A percentile compares a stretch with the other conserved stretches of the same genome.
These are phyloP conservation scores for Triops cancriformis DNA, from an alignment of 1,140 invertebrate species.

Conservation along the genomic window DNA sequence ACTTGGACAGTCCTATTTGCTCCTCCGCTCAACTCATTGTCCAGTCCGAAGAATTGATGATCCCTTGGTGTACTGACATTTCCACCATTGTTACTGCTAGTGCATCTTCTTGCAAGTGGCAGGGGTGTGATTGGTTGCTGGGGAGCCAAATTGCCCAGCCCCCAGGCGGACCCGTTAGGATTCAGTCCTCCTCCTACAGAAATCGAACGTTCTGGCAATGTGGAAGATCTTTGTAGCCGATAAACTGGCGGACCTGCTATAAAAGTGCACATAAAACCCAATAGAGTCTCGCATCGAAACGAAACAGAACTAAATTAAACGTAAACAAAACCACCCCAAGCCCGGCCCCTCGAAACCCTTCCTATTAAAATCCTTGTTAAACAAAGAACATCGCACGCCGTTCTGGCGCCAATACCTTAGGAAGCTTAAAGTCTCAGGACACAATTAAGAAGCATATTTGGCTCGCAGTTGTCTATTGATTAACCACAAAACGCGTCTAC, in stretches of 20 bases:
- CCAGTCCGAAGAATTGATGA: background rate
- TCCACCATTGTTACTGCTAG: background rate
- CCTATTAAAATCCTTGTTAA: too few relatives aligned
- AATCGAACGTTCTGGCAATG: background rate
- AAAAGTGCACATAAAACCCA: background rate
- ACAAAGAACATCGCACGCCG: too few relatives aligned
- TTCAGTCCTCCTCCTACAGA: background rate
- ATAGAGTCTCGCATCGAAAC: background rate
- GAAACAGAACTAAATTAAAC: background rate
- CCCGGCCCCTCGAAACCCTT: too few relatives aligned
- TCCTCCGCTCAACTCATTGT: background rate
- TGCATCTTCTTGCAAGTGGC: background rate
- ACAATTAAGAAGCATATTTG: too few relatives aligned
- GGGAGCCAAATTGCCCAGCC: background rate
- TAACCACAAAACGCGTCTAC: too few relatives aligned
- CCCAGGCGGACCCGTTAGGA: background rate
- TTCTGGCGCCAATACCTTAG: too few relatives aligned
- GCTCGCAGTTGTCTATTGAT: too few relatives aligned
- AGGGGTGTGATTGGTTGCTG: slow-evolving; percentile 4
- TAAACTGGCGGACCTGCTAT: slow-evolving; percentile 8
- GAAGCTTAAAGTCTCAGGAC: too few relatives aligned
- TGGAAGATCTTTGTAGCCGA: background rate
- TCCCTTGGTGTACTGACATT: background rate
- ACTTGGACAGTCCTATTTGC: background rate
- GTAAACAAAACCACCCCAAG: background rate